Evolutionary conservation across 1,140 invertebrate genomes (phyloP).

Genomic region (Drosophila gunungcola): DNA sequence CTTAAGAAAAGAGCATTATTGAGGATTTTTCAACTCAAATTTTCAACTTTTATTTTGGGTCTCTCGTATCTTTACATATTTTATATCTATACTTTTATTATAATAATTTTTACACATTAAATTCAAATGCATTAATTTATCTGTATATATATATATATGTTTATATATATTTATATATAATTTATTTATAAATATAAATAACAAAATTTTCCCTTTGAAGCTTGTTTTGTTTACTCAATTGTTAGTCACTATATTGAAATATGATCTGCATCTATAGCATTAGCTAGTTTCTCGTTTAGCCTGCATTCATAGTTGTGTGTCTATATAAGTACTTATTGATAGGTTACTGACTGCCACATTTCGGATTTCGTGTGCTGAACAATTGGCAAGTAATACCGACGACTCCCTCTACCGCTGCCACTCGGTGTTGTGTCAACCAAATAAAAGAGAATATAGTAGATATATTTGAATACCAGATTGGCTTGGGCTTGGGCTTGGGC

Average conservation of each 20-base stretch:
- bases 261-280: slow-evolving; percentile 60
- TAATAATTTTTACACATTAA: slow-evolving; percentile 66
- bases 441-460: slow-evolving; percentile 55
- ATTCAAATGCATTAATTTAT: slow-evolving; percentile 70
- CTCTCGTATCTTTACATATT: slow-evolving; percentile 65
- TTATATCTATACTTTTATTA: slow-evolving; percentile 62
- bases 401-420: slow-evolving; percentile 34
- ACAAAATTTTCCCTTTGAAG: slow-evolving; percentile 79
- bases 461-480: slow-evolving; percentile 44
- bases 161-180: slow-evolving; percentile 58
- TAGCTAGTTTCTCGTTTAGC: slow-evolving; percentile 55
- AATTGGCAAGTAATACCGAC: slow-evolving; percentile 68
- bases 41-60: slow-evolving; percentile 55
- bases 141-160: slow-evolving; percentile 60
- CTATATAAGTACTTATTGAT: slow-evolving; percentile 50
- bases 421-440: slow-evolving; percentile 50
- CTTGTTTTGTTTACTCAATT: slow-evolving; percentile 37
- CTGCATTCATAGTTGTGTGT: slow-evolving; percentile 44
- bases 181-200: slow-evolving; percentile 83
- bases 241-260: slow-evolving; percentile 60
- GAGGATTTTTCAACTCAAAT: slow-evolving; percentile 34
- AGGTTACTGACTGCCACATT: slow-evolving; percentile 58
- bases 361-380: slow-evolving; percentile 76
- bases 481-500: slow-evolving; percentile 7
- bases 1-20: slow-evolving; percentile 22